phyloP scores from a whole-genome alignment of 1,140 invertebrate species.

The Orussus abietinus region DNA sequence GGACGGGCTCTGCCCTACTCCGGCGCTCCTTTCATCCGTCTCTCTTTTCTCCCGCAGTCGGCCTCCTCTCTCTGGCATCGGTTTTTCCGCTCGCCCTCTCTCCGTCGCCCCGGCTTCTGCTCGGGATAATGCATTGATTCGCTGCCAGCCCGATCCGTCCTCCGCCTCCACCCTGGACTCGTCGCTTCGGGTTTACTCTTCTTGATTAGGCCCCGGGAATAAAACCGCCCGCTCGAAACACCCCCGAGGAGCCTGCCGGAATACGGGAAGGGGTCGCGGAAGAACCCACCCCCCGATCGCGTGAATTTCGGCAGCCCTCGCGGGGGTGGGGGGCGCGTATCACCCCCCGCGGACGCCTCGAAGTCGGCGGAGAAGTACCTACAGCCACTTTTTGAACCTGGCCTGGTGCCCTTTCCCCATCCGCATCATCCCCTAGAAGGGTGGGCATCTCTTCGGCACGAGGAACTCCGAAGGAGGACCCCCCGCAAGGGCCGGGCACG shows the following conservation, averaged over 20 bases:
- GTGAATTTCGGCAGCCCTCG: neutral
- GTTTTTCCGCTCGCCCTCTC: constrained; percentile 3
- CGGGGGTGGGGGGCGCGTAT: neutral
- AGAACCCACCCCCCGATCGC: neutral
- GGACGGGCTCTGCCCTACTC: constrained; percentile 20
- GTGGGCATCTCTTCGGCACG: no score
- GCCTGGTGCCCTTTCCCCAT: no score
- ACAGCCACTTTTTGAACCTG: no score
- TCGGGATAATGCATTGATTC: constrained; percentile 45
- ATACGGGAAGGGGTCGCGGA: neutral
- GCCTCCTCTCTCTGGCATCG: constrained; percentile 11
- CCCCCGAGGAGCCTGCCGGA: no score
- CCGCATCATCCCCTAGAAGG: no score
- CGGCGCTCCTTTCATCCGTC: constrained; percentile 10
- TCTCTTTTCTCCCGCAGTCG: constrained; percentile 5
- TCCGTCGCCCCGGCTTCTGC: constrained; percentile 27
- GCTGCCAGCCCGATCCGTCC: constrained; percentile 36
- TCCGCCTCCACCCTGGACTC: constrained; percentile 24
- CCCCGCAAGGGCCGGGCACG: no score
- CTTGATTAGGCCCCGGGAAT: constrained; percentile 50
- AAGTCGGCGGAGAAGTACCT: no score
- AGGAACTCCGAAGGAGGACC: no score
- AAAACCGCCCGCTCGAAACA: no score
- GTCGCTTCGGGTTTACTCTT: constrained; percentile 50
- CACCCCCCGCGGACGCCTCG: no score